Percentiles rank a stretch among this genome's conserved stretches.
Evolutionary conservation across 2,888 invertebrate species (phyloP).

Genomic region (Cyclophora punctaria): DNA sequence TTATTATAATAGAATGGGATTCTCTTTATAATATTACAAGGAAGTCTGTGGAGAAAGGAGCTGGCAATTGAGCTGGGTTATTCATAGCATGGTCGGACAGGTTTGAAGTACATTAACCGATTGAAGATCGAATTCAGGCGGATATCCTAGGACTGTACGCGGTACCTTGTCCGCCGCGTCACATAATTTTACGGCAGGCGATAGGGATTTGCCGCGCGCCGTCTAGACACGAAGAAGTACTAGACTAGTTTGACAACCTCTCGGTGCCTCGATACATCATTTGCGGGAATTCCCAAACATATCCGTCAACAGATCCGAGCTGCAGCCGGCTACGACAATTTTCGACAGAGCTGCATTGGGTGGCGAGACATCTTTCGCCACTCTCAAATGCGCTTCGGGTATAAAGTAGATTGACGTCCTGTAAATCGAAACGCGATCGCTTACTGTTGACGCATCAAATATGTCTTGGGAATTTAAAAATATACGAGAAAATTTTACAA

Average conservation of each 20-base stretch:
- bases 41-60: neutral
- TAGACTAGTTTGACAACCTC: constrained; percentile 56
- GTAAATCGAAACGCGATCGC: constrained; percentile 34
- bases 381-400: constrained; percentile 36
- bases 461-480: too few species aligned
- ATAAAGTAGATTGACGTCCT: constrained; percentile 40
- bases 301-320: constrained; percentile 47
- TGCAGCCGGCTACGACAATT: constrained; percentile 41
- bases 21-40: constrained; percentile 1
- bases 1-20: constrained; percentile 1
- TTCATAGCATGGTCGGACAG: constrained; percentile 13
- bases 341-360: constrained; percentile 35
- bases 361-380: constrained; percentile 20
- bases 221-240: constrained; percentile 67
- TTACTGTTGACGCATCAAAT: constrained; percentile 12
- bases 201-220: constrained; percentile 57
- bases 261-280: constrained; percentile 26
- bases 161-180: constrained; percentile 42
- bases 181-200: constrained; percentile 66
- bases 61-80: constrained; percentile 1
- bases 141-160: constrained; percentile 31
- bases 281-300: constrained; percentile 29
- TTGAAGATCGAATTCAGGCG: constrained; percentile 39
- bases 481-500: too few species aligned
- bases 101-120: constrained; percentile 29